Percentiles rank a stretch among this genome's conserved stretches.
Evolutionary conservation across 2,113 vertebrate genomes (phyloP).

Genomic region (Sphyrna mokarran): DNA sequence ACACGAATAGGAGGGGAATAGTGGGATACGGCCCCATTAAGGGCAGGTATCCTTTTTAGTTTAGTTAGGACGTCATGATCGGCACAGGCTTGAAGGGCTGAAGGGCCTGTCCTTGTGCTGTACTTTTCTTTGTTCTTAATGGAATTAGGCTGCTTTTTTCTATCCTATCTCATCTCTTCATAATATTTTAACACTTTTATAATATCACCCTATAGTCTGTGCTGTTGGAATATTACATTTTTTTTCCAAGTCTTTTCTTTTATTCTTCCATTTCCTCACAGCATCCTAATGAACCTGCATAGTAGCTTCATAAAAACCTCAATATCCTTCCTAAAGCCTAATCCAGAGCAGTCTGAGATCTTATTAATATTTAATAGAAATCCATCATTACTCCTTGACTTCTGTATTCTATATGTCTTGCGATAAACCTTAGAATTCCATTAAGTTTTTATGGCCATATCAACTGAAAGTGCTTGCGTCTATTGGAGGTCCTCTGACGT

Average conservation of each 20-base stretch:
- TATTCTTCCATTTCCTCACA: background rate
- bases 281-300: background rate
- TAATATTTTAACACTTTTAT: background rate
- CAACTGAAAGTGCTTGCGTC: background rate
- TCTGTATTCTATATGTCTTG: background rate
- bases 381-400: background rate
- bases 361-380: conserved; percentile 14
- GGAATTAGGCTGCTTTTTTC: background rate
- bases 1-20: too few relatives aligned
- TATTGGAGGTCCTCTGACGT: background rate
- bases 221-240: background rate
- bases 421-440: background rate
- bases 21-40: too few relatives aligned
- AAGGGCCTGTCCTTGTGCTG: too few relatives aligned
- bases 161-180: background rate
- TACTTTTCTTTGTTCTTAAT: background rate
- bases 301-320: background rate
- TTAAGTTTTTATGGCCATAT: background rate
- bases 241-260: background rate
- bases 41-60: too few relatives aligned
- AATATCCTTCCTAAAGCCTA: background rate
- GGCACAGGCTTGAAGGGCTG: too few relatives aligned
- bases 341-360: background rate
- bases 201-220: background rate
- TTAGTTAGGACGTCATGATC: too few relatives aligned